A percentile compares a stretch with the other conserved stretches of the same genome.
Conservation (phyloP, 2,888 invertebrate genomes). For the Drosophila planitibia region DNA sequence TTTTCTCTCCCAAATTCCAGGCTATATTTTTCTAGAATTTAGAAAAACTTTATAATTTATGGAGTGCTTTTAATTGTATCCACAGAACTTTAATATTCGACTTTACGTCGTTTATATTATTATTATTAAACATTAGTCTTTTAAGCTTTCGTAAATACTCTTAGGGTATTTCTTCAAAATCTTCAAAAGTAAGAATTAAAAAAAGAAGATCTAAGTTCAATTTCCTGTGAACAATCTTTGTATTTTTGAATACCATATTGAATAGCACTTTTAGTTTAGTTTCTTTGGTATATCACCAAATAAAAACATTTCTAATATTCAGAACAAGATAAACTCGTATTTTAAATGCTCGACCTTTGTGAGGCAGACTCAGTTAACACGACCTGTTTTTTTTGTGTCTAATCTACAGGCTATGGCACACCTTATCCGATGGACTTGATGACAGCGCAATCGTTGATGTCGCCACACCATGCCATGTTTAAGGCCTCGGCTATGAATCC, state of each 20-base stretch:
- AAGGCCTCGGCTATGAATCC: slow-evolving; percentile 91
- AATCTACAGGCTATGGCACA: slow-evolving; percentile 85
- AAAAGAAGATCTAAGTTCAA: neutral
- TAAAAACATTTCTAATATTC: neutral
- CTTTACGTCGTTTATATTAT: no score
- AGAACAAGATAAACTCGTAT: neutral
- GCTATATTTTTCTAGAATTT: fast-evolving
- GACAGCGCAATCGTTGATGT: slow-evolving; percentile 90
- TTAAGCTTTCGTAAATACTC: neutral
- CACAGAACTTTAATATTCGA: neutral
- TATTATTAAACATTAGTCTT: neutral
- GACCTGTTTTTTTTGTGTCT: neutral
- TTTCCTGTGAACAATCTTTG: neutral
- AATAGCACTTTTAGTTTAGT: neutral
- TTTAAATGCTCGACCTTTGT: neutral
- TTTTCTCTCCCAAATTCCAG: neutral
- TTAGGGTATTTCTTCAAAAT: neutral
- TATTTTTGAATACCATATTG: neutral
- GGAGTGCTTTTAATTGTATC: neutral
- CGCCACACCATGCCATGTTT: slow-evolving; percentile 90
- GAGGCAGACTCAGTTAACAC: neutral
- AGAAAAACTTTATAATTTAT: neutral
- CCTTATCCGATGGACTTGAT: slow-evolving; percentile 91
- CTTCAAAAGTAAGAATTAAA: neutral
- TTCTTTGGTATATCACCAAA: neutral